Evolutionary conservation across 2,113 vertebrate genomes (phyloP), one percentile per base, ranked within the genome.

Genomic region (Micronycteris hirsuta): DNA sequence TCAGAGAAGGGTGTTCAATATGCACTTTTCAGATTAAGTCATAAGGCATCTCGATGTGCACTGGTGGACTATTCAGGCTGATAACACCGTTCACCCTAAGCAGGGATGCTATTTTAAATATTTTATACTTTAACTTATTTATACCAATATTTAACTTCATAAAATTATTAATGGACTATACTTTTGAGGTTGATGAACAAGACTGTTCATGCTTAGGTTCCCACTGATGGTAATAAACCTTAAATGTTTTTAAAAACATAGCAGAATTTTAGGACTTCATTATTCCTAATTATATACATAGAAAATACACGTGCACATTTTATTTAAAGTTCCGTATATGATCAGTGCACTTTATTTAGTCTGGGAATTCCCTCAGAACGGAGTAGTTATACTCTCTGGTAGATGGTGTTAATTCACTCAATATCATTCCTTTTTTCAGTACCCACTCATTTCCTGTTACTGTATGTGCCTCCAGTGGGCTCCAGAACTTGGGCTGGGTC

Each of bases 61-160:
- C 26, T 5, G 4, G 5, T 20, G 28, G 13, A 65, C 7, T 33
- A 9, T 47, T 38, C 58, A 84, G 14, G 26, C 3, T 61, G 36
- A 28, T 17, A 45, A 20, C 7, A 6, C 11, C 33, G 7, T 0
- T 0, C 58, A 14, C 47, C 19, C n/a, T 77, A n/a, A 31, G 20
- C 3, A 80, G 11, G 7, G 26, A 47, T 63, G 36, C 0, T 49
- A 1, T 85, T 85, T 49, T 28, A 4, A 41, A 38, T 76, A 77
- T 15, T 91, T 84, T 45, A n/a, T 26, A 3, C 58, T 67, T 1
- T 26, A 15, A 17, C 7, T 19, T 52, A 58, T 82, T 89, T 63
- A 26, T 73, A 7, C 12, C 3, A 49, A 3, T 89, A 61, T 89
- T 85, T 41, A 77, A 86, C 70, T 58, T 77, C 17, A 63, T 65